Percentiles rank a stretch among this genome's conserved stretches.
phyloP scores from a whole-genome alignment of 2,797 vertebrate genomes.

The Amniataba percoides region DNA sequence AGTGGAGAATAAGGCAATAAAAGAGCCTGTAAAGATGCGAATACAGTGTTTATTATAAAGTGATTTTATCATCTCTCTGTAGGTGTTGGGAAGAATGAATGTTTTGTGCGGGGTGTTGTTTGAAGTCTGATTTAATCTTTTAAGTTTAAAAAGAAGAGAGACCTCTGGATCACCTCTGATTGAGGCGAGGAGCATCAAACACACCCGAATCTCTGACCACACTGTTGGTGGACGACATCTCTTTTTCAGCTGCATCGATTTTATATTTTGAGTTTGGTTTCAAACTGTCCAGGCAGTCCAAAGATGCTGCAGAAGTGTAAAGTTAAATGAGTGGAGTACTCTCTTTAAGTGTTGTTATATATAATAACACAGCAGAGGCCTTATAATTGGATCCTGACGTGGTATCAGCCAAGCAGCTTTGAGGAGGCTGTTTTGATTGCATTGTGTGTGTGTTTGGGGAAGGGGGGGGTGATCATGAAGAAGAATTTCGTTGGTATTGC shows the following conservation, averaged over 20 bases:
- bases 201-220: neutral
- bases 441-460: neutral
- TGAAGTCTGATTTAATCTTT: too few species aligned
- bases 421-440: conserved; percentile 28
- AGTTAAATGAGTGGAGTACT: too few species aligned
- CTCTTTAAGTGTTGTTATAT: too few species aligned
- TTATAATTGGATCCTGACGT: too few species aligned
- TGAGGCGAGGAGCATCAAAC: neutral
- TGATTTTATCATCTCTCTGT: too few species aligned
- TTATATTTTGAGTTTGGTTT: too few species aligned
- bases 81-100: too few species aligned
- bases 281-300: too few species aligned
- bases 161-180: neutral
- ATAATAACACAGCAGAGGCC: too few species aligned
- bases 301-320: too few species aligned
- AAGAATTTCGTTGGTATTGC: conserved; percentile 66
- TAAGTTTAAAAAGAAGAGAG: neutral
- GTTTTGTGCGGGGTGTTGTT: too few species aligned
- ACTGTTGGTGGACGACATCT: neutral
- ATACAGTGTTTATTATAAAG: neutral
- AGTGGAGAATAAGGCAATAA: neutral
- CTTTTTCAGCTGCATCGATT: neutral
- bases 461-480: conserved; percentile 21
- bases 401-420: neutral
- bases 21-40: neutral